Evolutionary conservation across 92 coral and sea anemone genomes (phyloP), one percentile per base, ranked within the genome.

Genomic region (Porites lobata): DNA sequence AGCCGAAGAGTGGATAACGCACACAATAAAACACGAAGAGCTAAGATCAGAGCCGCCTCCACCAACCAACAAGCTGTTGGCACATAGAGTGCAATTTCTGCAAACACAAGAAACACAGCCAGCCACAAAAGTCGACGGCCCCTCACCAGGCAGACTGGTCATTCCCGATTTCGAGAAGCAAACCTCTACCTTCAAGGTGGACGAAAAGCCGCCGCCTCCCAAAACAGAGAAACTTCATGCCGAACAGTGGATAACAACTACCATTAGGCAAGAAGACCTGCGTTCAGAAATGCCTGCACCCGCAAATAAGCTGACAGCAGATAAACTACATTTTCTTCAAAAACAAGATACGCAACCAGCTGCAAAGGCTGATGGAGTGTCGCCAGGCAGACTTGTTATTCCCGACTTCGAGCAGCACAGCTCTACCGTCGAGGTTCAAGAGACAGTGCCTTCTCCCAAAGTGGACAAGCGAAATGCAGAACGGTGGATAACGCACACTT

Each of bases 191-290:
- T 24, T 69, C 12, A 17, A 69, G 13, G 73, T 26, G 17, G 11
- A 69, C 11, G 73, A 69, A 26, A 13, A 8, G 13, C 2, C n/a
- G 20, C 77, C 77, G 7, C 61, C 77, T 50, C 61, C 77, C 1
- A 73, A 73, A 4, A 58, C 51, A 13, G 77, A 73, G 6, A 73
- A 73, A 50, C 62, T 14, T 13, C 18, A 73, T 7, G 15, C 77
- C 9, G 77, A 73, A 50, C 26, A 73, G 61, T 73, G 77, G 77
- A 18, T 73, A 50, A 73, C 77, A 50, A 58, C 50, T 13, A 8
- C 21, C n/a, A 54, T 18, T 4, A 73, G n/a, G 8, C 77, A 50
- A 13, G 59, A 73, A 50, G 77, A 73, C 6, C 59, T 73, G 59
- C 53, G 77, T 7, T 73, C 77, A 50, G 62, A 73, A 73, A 26